Percentiles rank a stretch among this genome's conserved stretches.
Evolutionary conservation across 2,888 invertebrate genomes (phyloP).

Genomic region (Miltochrista miniata): DNA sequence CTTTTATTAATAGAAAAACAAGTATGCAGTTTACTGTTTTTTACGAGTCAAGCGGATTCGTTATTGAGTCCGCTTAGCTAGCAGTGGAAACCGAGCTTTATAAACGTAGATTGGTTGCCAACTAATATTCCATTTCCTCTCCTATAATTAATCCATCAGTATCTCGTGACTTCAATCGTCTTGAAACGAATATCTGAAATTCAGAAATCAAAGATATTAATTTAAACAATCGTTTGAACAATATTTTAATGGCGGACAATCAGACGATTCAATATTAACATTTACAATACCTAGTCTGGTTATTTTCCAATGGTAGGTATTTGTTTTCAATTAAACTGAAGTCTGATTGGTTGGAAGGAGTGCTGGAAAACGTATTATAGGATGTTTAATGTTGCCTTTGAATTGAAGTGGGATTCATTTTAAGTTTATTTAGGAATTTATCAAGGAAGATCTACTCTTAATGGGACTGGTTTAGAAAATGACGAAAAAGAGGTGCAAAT

Average conservation of each 20-base stretch:
- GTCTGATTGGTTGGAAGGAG: neutral
- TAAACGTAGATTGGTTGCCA: neutral
- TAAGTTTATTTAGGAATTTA: too few relatives aligned
- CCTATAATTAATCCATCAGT: constrained; percentile 25
- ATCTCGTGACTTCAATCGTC: constrained; percentile 13
- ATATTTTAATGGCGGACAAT: constrained; percentile 16
- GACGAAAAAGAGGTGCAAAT: too few relatives aligned
- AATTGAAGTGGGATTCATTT: too few relatives aligned
- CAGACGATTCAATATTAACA: constrained; percentile 30
- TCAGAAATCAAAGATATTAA: constrained; percentile 11
- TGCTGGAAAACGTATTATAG: too few relatives aligned
- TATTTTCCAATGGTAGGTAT: constrained; percentile 27
- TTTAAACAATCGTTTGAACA: constrained; percentile 10
- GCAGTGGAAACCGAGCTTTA: too few relatives aligned
- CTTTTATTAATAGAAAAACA: too few relatives aligned
- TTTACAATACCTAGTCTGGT: constrained; percentile 14
- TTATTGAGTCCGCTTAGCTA: too few relatives aligned
- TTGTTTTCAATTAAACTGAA: constrained; percentile 30
- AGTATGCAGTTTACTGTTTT: too few relatives aligned
- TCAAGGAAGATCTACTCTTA: too few relatives aligned
- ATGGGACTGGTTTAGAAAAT: too few relatives aligned
- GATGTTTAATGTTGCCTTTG: too few relatives aligned
- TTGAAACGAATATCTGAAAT: constrained; percentile 21
- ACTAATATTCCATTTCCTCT: neutral
- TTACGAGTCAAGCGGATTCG: too few relatives aligned